Conservation (phyloP, 1,140 invertebrate genomes). For the Bombus fervidus region DNA sequence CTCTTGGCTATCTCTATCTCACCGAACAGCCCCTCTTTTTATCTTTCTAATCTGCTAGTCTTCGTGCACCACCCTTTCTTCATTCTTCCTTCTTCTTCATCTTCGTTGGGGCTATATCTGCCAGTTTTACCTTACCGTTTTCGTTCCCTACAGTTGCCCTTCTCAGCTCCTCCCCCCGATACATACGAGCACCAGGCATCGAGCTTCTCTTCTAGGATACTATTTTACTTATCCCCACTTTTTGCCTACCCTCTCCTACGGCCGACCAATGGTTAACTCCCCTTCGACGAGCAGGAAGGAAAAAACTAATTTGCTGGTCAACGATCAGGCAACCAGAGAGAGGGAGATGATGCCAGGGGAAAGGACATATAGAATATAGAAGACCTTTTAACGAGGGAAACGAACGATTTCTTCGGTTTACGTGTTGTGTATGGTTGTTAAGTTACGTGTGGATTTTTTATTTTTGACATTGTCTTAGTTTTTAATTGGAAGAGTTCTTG, state of each 20-base stretch:
- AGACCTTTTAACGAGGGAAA: background rate
- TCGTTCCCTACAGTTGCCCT: slow-evolving; percentile 30
- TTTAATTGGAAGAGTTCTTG: background rate
- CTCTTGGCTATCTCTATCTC: slow-evolving; percentile 39
- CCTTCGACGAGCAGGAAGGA: background rate
- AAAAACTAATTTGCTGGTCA: slow-evolving; percentile 27
- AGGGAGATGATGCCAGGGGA: background rate
- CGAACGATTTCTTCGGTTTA: background rate
- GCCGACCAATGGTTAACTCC: background rate
- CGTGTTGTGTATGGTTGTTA: background rate
- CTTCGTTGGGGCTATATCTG: slow-evolving; percentile 4
- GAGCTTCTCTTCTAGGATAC: slow-evolving; percentile 35
- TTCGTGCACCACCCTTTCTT: slow-evolving; percentile 47
- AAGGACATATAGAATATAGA: background rate
- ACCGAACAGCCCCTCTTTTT: slow-evolving; percentile 55
- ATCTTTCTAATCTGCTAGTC: slow-evolving; percentile 37
- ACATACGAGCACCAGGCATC: background rate
- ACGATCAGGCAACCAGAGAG: background rate
- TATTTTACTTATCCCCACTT: slow-evolving; percentile 32
- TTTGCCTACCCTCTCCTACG: background rate
- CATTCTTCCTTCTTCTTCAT: slow-evolving; percentile 17
- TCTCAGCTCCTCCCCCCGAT: slow-evolving; percentile 23
- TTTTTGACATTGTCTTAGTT: no score
- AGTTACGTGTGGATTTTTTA: no score
- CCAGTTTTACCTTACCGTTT: slow-evolving; percentile 36